Percentiles rank a stretch among this genome's conserved stretches.
phyloP scores from a whole-genome alignment of 2,888 invertebrate species.

The Aproaerema taeniolella region DNA sequence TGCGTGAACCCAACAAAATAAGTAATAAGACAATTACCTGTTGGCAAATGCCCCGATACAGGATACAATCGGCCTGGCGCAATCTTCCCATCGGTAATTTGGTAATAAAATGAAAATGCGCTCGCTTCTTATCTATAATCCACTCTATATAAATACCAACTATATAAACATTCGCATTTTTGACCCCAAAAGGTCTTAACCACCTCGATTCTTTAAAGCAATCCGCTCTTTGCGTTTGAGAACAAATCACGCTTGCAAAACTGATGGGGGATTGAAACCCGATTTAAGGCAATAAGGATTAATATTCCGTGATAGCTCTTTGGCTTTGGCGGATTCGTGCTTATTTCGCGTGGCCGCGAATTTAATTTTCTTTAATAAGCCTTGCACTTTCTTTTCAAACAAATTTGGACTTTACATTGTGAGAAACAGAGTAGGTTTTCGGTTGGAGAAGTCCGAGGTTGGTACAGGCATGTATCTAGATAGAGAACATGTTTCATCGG shows the following conservation, averaged over 20 bases:
- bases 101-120: slow-evolving; percentile 78
- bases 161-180: slow-evolving; percentile 60
- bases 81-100: slow-evolving; percentile 76
- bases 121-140: slow-evolving; percentile 70
- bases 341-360: slow-evolving; percentile 68
- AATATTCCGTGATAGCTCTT: slow-evolving; percentile 40
- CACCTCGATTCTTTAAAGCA: neutral
- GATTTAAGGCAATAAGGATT: slow-evolving; percentile 38
- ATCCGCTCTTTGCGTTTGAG: slow-evolving; percentile 3
- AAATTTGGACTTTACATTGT: neutral
- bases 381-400: slow-evolving; percentile 13
- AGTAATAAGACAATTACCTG: slow-evolving; percentile 61
- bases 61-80: slow-evolving; percentile 53
- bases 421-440: slow-evolving; percentile 2
- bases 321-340: slow-evolving; percentile 54
- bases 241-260: slow-evolving; percentile 16
- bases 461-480: slow-evolving; percentile 70
- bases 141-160: slow-evolving; percentile 65
- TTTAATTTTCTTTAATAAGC: slow-evolving; percentile 77
- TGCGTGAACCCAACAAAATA: slow-evolving; percentile 47
- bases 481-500: slow-evolving; percentile 68
- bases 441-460: slow-evolving; percentile 27
- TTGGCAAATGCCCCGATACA: slow-evolving; percentile 68
- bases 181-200: slow-evolving; percentile 28
- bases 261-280: slow-evolving; percentile 31